Evolutionary conservation across 2,797 vertebrate species (phyloP).

Genomic region (Galagoides demidoff): DNA sequence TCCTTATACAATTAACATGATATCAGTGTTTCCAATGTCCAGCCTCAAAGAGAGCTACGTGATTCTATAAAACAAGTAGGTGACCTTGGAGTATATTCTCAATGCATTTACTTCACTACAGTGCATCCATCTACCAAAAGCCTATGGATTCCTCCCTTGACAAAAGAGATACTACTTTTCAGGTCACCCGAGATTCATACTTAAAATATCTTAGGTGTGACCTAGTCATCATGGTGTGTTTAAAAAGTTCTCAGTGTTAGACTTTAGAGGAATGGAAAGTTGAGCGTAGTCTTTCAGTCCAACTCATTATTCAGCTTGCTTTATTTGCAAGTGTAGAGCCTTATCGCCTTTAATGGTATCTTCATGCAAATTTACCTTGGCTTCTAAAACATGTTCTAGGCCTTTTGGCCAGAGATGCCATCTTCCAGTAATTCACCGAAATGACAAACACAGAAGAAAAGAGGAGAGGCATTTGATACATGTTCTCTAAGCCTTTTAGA

Average conservation of each 20-base stretch:
- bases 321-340: neutral
- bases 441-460: too few species aligned
- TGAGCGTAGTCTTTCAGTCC: neutral
- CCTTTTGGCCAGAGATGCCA: too few species aligned
- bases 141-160: conserved; percentile 44
- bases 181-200: neutral
- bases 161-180: neutral
- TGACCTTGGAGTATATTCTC: conserved; percentile 5
- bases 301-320: neutral
- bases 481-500: too few species aligned
- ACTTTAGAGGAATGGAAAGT: neutral
- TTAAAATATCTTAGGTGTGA: neutral
- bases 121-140: neutral
- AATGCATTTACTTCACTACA: conserved; percentile 23
- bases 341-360: neutral
- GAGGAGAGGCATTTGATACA: too few species aligned
- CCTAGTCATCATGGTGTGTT: neutral
- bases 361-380: neutral
- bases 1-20: conserved; percentile 21
- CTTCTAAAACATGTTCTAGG: neutral
- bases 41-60: conserved; percentile 52
- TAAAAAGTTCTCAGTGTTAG: neutral
- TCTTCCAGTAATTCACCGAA: too few species aligned
- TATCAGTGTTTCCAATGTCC: conserved; percentile 64
- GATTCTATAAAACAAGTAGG: neutral